Base-by-base conservation (phyloP, 2,888 invertebrate species). In the Belgica antarctica region DNA sequence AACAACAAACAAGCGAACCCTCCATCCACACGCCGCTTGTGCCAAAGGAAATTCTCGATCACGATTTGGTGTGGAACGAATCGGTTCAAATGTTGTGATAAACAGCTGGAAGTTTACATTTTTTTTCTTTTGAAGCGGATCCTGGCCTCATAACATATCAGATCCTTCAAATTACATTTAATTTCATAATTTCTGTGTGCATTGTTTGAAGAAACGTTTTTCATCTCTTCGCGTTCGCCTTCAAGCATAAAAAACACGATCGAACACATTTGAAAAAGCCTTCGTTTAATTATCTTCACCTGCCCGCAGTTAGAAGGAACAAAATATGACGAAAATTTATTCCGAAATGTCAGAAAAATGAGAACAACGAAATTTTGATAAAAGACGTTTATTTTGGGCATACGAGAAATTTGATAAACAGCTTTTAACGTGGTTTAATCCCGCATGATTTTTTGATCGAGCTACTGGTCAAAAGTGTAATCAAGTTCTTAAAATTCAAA, bases 131-230 rank as follows among this genome's bases (percentile, higher is more conserved):
- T 41, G 15, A 41, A 41, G 41, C 41, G 15, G 41, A 41, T 41
- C 41, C 41, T 7, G 12, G 41, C 34, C 7, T n/a, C 12, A 3
- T 41, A 4, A 4, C 12, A 7, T 41, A 31, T 12, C 41, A 41
- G 41, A 41, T 41, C 41, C 52, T 52, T 52, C 52, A 17, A 17
- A 22, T 52, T 52, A 5, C 24, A 5, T 17, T 52, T 19, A 22
- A 7, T 52, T 52, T 52, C 17, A 17, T 52, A 52, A 52, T 52
- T 52, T 52, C 52, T 15, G 19, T 52, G 8, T 52, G 8, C 52
- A 17, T 22, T 52, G 52, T 52, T 52, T 17, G n/a, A 52, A 7
- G 19, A 41, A 41, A 41, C 41, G 31, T 31, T 41, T 41, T 41
- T 52, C 52, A 22, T 52, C 4, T 52, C 5, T 17, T 46, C 15